Base-by-base conservation (phyloP, 1,140 invertebrate species). In the Macrobrachium rosenbergii region DNA sequence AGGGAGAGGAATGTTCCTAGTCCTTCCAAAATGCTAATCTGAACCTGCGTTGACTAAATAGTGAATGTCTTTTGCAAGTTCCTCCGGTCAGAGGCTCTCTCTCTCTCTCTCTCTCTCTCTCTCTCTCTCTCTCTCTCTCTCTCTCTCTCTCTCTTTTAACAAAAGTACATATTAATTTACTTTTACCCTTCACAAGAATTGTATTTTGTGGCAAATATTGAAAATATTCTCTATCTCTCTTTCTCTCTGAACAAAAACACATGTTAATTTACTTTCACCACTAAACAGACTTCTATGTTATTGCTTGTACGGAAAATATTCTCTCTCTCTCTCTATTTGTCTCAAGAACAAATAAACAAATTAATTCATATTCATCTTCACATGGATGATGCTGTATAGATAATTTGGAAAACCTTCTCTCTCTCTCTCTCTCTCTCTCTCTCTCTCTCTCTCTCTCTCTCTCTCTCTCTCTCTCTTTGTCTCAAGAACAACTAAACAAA, bases 41-140 rank as follows among this genome's bases (percentile, higher is more conserved):
- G 28, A 37, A 3, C 1, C 3, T 37, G 28, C 28, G 28, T 23
- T 67, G n/a, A 21, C 12, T 67, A 6, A 21, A n/a, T 67, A n/a
- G 6, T 23, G n/a, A n/a, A 12, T 23, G 11, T 73, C 21, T n/a
- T 37, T 17, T 43, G 16, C 69, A 16, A 16, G 16, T 21, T 72
- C 72, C 52, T 21, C 14, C 11, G 37, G 28, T 75, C 72, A 43
- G 28, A 43, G 28, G 37, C 11, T 75, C 72, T 75, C 72, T 75
- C 72, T 75, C 72, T 75, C 72, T 75, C 72, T 75, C 72, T 75
- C 72, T 75, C 72, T 75, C 72, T 75, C 73, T 75, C 73, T 75
- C 73, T 75, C 73, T 75, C 73, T 75, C 73, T 75, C 73, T 75
- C 73, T 75, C 73, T 75, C 72, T 75, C 72, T 75, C 72, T 75